Evolutionary conservation across 2,797 vertebrate genomes (phyloP).

Genomic region (Chanos chanos): DNA sequence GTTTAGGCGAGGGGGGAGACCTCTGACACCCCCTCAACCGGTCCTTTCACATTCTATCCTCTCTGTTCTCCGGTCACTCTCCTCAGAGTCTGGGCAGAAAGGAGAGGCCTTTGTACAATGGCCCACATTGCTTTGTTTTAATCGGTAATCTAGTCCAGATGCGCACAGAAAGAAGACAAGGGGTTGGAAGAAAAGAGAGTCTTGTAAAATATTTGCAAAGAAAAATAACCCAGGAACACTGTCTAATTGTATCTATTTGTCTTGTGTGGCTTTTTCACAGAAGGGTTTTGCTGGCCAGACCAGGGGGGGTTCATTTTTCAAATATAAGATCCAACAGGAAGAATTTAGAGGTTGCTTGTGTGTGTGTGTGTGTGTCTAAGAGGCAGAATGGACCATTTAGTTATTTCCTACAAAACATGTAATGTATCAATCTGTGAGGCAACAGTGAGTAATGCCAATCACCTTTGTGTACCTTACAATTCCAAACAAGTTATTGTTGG

Average conservation of each 20-base stretch:
- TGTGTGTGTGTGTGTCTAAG: slow-evolving; percentile 1
- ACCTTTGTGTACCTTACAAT: too few relatives aligned
- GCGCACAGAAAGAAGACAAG: slow-evolving; percentile 63
- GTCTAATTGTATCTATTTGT: slow-evolving; percentile 74
- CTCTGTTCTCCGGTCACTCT: slow-evolving; percentile 50
- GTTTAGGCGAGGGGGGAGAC: slow-evolving; percentile 75
- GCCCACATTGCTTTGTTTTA: slow-evolving; percentile 69
- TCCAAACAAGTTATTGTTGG: too few relatives aligned
- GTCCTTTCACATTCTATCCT: slow-evolving; percentile 65
- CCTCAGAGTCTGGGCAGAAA: slow-evolving; percentile 52
- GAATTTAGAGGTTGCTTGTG: slow-evolving; percentile 45
- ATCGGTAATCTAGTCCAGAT: slow-evolving; percentile 80
- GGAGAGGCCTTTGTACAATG: slow-evolving; percentile 50
- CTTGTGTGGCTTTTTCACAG: slow-evolving; percentile 70
- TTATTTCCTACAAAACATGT: too few relatives aligned
- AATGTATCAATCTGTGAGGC: too few relatives aligned
- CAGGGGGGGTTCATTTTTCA: slow-evolving; percentile 71
- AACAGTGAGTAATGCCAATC: too few relatives aligned
- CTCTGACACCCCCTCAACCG: slow-evolving; percentile 68
- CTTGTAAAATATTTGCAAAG: slow-evolving; percentile 82
- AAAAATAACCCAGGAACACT: slow-evolving; percentile 79
- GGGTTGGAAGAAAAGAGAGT: slow-evolving; percentile 69
- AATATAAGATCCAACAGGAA: slow-evolving; percentile 65
- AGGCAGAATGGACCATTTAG: too few relatives aligned
- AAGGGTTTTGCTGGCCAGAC: slow-evolving; percentile 64